phyloP scores from a whole-genome alignment of 1,140 invertebrate genomes.

The Rhizoglyphus robini region DNA sequence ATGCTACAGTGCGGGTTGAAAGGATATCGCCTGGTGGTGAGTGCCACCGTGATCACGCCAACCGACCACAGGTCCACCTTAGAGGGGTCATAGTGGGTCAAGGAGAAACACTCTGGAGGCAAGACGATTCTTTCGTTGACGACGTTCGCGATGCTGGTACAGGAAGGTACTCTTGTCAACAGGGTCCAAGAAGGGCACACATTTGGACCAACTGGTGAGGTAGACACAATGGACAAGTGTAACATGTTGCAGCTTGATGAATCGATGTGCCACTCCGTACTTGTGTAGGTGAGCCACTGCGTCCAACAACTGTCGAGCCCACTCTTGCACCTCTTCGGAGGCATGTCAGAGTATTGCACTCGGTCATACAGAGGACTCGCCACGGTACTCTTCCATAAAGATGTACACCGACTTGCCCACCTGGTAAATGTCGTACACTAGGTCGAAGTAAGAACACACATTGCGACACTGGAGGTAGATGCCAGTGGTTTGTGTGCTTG shows the following conservation, averaged over 20 bases:
- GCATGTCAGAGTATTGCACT: too few species aligned
- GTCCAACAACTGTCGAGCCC: neutral
- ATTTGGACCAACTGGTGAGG: neutral
- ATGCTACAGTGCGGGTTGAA: neutral
- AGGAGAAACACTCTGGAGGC: neutral
- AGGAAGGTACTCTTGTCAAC: neutral
- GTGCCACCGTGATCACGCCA: neutral
- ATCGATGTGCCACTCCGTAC: slow-evolving; percentile 2
- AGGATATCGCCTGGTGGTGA: neutral
- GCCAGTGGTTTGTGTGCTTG: too few species aligned
- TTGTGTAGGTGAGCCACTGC: neutral
- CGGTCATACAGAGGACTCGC: too few species aligned
- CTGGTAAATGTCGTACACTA: too few species aligned
- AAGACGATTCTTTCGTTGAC: neutral
- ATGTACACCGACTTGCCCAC: too few species aligned
- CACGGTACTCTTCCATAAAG: too few species aligned
- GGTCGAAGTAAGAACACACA: too few species aligned
- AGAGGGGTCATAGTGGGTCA: neutral
- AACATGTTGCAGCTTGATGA: neutral
- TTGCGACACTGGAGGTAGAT: too few species aligned
- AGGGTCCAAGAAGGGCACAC: neutral
- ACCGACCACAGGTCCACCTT: slow-evolving; percentile 6
- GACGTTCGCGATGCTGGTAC: neutral
- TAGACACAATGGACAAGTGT: neutral
- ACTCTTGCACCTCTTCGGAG: neutral